These are phyloP conservation scores for Aleiodes sp. DNA, from an alignment of 1,140 invertebrate species.

Conservation along the genomic window DNA sequence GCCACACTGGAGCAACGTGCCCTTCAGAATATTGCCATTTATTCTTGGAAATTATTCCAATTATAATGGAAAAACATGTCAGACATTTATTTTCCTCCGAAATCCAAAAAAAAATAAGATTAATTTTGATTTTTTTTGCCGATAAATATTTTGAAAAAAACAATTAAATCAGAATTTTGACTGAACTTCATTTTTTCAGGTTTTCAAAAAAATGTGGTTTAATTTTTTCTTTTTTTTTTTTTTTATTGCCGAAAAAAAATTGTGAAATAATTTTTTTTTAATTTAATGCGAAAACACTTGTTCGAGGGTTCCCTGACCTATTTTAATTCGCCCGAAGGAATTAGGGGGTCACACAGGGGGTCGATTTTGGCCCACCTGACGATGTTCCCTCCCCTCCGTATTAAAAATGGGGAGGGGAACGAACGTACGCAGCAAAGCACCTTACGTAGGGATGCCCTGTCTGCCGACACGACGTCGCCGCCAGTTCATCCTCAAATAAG, in stretches of 20 bases:
- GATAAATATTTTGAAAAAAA: too few species aligned
- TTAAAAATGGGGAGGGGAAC: background rate
- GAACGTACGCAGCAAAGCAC: background rate
- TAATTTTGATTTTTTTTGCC: too few species aligned
- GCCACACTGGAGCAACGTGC: constrained; percentile 26
- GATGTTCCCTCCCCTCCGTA: background rate
- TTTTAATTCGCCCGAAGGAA: background rate
- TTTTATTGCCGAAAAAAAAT: too few species aligned
- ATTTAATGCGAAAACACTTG: too few species aligned
- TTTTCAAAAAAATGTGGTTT: too few species aligned
- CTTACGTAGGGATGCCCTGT: background rate
- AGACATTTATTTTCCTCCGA: too few species aligned
- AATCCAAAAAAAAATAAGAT: too few species aligned
- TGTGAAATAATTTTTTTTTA: background rate
- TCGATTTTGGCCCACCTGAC: background rate
- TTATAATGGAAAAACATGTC: background rate
- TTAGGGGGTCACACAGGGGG: background rate
- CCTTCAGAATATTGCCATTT: background rate
- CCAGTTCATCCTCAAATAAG: background rate
- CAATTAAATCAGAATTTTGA: too few species aligned
- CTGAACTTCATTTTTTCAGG: too few species aligned
- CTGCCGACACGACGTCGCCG: background rate
- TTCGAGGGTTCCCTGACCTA: background rate
- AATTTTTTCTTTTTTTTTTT: too few species aligned
- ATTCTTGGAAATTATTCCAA: background rate